phyloP scores from a whole-genome alignment of 2,113 vertebrate species.

The Phylloscopus whistleri region DNA sequence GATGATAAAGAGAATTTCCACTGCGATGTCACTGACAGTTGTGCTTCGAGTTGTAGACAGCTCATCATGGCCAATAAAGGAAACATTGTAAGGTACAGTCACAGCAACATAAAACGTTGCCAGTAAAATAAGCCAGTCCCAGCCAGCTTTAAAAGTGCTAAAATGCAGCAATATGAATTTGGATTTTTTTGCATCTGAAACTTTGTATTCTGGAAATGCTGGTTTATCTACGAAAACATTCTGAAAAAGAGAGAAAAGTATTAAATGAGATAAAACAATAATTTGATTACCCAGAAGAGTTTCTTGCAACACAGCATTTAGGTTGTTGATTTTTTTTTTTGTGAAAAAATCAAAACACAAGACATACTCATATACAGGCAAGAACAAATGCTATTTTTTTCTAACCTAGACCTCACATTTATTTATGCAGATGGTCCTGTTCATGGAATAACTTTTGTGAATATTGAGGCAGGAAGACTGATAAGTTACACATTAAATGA shows the following conservation, averaged over 20 bases:
- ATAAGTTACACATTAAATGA: not conserved
- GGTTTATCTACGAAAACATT: slow-evolving; percentile 95
- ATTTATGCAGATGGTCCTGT: not conserved
- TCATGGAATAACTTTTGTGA: not conserved
- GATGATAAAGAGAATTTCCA: slow-evolving; percentile 97
- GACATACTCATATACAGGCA: not conserved
- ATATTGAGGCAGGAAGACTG: not conserved
- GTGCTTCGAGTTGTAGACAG: slow-evolving; percentile 92
- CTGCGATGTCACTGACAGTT: slow-evolving; percentile 94
- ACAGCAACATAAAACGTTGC: slow-evolving; percentile 98
- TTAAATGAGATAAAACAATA: not conserved
- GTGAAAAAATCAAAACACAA: not conserved
- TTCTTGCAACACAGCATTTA: not conserved
- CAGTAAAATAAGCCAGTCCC: slow-evolving; percentile 97
- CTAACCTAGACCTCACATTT: not conserved
- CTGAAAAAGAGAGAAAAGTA: slow-evolving; percentile 71
- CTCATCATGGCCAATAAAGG: slow-evolving; percentile 93
- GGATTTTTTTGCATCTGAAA: slow-evolving; percentile 96
- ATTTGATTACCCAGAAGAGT: not conserved
- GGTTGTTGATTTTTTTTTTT: not conserved
- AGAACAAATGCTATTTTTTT: not conserved
- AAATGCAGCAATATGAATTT: slow-evolving; percentile 97
- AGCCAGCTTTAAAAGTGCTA: slow-evolving; percentile 96
- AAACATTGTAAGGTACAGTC: slow-evolving; percentile 97
- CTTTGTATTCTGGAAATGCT: slow-evolving; percentile 96